Base-by-base conservation (phyloP, 2,113 vertebrate species). In the human (Homo sapiens) region DNA sequence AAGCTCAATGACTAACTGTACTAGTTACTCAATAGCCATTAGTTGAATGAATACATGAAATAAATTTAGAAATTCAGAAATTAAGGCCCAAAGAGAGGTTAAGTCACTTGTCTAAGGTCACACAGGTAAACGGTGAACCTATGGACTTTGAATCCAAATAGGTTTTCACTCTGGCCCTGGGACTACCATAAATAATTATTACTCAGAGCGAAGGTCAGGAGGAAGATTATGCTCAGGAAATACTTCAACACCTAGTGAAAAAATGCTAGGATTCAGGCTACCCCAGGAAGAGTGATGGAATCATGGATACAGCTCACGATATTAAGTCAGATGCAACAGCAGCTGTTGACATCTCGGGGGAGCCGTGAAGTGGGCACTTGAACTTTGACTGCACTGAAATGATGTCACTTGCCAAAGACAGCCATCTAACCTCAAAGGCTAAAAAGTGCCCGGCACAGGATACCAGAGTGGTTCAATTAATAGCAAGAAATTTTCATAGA, bases 391-490 rank as follows among this genome's bases (percentile, higher is more conserved):
- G 43, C 5, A 20, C 5, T 17, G 0, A 86, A 80, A 59, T 88
- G 22, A 25, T 73, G 43, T 80, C n/a, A 85, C 35, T 66, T 88
- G 35, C 52, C 86, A 76, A 89, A 88, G 13, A 52, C 16, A 80
- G 45, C 13, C 40, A 78, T 52, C 17, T 43, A 95, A 55, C 17
- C 35, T 66, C 5, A 16, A 91, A 76, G 23, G 12, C 20, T 73
- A 79, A 61, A 68, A 85, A 61, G 25, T 16, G 4, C 5, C 76
- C 68, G 11, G 1, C 30, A 78, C 5, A 72, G 64, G 45, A 57
- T 18, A n/a, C 6, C 27, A 72, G 17, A 27, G 1, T 64, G 81
- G 75, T 76, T 98, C 94, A 97, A 97, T 97, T 94, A 98, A 97
- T 8, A 98, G 94, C 94, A 97, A 88, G 90, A 95, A 81, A 70